Conservation (phyloP, 2,888 invertebrate genomes). For the Leptopilina myrica region DNA sequence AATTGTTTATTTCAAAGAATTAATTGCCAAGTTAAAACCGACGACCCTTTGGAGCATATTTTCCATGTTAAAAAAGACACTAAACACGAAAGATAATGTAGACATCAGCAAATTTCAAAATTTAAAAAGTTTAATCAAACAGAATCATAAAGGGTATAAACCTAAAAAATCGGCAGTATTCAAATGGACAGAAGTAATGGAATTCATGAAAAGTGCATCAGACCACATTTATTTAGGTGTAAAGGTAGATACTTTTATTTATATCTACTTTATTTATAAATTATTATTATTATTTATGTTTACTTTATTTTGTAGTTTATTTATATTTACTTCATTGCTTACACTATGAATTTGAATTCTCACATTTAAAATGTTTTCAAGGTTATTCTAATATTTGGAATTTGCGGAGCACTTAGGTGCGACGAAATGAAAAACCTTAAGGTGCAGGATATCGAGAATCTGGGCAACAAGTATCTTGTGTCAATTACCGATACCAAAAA, state of each 20-base stretch:
- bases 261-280: no score
- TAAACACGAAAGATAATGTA: background rate
- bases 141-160: slow-evolving; percentile 3
- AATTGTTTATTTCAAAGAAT: slow-evolving; percentile 7
- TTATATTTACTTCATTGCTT: no score
- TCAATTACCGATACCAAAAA: background rate
- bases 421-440: slow-evolving; percentile 45
- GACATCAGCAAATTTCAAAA: slow-evolving; percentile 3
- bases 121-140: slow-evolving; percentile 2
- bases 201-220: no score
- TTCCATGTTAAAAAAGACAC: slow-evolving; percentile 4
- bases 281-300: no score
- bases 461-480: slow-evolving; percentile 45
- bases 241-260: background rate
- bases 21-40: slow-evolving; percentile 4
- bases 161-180: slow-evolving; percentile 7
- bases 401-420: slow-evolving; percentile 47
- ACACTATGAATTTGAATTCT: slow-evolving; percentile 18
- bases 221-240: background rate
- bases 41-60: background rate
- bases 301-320: background rate
- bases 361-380: slow-evolving; percentile 28
- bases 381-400: slow-evolving; percentile 48
- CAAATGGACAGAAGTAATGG: slow-evolving; percentile 4
- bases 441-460: slow-evolving; percentile 47